Evolutionary conservation across 2,797 vertebrate genomes (phyloP), one percentile per base, ranked within the genome.

Genomic region (Girardinus metallicus): DNA sequence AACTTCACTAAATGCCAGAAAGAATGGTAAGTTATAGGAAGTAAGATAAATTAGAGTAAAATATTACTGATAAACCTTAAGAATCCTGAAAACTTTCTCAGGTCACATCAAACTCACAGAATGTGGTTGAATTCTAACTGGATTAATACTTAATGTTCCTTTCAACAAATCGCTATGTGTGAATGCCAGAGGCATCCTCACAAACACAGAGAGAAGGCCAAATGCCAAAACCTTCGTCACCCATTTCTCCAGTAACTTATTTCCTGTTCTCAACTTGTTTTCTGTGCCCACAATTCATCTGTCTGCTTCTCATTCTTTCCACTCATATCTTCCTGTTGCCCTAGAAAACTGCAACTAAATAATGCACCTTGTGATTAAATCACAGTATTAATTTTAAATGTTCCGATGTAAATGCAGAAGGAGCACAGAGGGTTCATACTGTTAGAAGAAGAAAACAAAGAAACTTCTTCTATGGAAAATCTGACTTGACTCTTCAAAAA

Each of bases 351-450:
- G 73, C 81, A 91, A 88, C 87, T 91, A 89, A 91, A 93, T 93
- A 91, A 93, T 89, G 80, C 77, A 91, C 9, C 47, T 83, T 26
- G 55, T 88, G 78, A 92, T 93, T 91, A 83, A 92, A 92, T 93
- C 89, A 91, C 85, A 86, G 84, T 93, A 88, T 89, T 74, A 86
- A 86, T 91, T 92, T 85, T 94, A 89, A 86, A 91, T 89, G 81
- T 72, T 76, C 73, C 83, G 66, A 91, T 87, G 86, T 83, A 83
- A 90, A 91, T 89, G 81, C 12, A 82, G 85, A 90, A 88, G 49
- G 87, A 83, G 79, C 64, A 89, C 88, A 57, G 31, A 73, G 18
- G 39, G 68, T 77, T 88, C 39, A 88, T 89, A 90, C 86, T 49
- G 90, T 91, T 89, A 90, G 78, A 74, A 85, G 78, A 83, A 31